phyloP scores from a whole-genome alignment of 2,113 vertebrate species.

The Leucoraja erinaceus region DNA sequence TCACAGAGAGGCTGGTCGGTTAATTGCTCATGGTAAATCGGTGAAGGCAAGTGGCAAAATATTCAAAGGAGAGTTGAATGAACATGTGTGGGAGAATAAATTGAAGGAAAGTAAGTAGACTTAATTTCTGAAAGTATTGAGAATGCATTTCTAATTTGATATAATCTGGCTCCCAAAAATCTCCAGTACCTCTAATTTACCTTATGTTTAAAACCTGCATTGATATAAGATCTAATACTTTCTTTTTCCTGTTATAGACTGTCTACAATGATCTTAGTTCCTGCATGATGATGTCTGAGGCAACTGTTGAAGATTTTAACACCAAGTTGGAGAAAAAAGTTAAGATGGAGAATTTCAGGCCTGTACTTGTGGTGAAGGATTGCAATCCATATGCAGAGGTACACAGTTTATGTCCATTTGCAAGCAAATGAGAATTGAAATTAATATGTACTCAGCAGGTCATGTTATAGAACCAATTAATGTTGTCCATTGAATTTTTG shows the following conservation, averaged over 20 bases:
- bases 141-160: neutral
- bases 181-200: neutral
- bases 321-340: constrained; percentile 63
- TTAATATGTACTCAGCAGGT: neutral
- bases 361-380: constrained; percentile 73
- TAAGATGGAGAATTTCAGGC: constrained; percentile 70
- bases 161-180: neutral
- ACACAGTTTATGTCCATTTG: constrained; percentile 35
- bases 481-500: neutral
- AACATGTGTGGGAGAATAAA: too few relatives aligned
- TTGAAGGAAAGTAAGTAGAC: too few relatives aligned
- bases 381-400: constrained; percentile 81
- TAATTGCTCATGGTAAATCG: too few relatives aligned
- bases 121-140: neutral
- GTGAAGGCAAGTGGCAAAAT: too few relatives aligned
- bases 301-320: constrained; percentile 77
- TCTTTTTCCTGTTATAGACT: constrained; percentile 53
- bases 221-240: constrained; percentile 1
- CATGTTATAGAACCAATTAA: neutral
- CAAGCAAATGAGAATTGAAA: neutral
- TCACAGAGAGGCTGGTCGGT: too few relatives aligned
- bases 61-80: too few relatives aligned
- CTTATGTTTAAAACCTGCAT: neutral
- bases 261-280: constrained; percentile 74
- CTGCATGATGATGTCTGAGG: constrained; percentile 71